A percentile compares a stretch with the other conserved stretches of the same genome.
phyloP scores from a whole-genome alignment of 2,797 vertebrate species.

The Pseudotriccus pelzelni region DNA sequence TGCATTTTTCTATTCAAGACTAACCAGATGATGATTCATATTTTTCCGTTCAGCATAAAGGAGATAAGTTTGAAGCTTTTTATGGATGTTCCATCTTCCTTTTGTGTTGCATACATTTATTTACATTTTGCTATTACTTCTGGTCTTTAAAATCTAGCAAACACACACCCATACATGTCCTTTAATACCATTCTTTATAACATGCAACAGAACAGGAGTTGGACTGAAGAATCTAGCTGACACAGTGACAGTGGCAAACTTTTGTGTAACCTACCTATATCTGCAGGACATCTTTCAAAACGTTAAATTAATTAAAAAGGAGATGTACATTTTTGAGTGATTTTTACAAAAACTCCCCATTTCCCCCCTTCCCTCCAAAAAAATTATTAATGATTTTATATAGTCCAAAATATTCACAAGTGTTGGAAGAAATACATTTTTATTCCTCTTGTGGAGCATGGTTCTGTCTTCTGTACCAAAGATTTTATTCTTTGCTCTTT shows the following conservation, averaged over 20 bases:
- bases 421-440: not conserved
- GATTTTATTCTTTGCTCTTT: not conserved
- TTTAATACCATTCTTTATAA: not conserved
- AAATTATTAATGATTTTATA: not conserved
- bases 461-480: not conserved
- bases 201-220: not conserved
- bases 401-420: not conserved
- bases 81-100: not conserved
- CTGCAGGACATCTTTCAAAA: not conserved
- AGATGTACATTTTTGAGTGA: not conserved
- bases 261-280: not conserved
- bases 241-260: not conserved
- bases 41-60: not conserved
- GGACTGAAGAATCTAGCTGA: not conserved
- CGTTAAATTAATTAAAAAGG: not conserved
- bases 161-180: not conserved
- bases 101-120: not conserved
- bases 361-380: fast-evolving
- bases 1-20: not conserved
- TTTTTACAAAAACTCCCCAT: not conserved
- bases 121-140: not conserved
- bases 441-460: fast-evolving
- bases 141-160: not conserved
- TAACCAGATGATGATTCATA: not conserved
- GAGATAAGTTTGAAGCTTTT: not conserved